Base-by-base conservation (phyloP, 1,140 invertebrate genomes). In the Pogonognathellus flavescens region DNA sequence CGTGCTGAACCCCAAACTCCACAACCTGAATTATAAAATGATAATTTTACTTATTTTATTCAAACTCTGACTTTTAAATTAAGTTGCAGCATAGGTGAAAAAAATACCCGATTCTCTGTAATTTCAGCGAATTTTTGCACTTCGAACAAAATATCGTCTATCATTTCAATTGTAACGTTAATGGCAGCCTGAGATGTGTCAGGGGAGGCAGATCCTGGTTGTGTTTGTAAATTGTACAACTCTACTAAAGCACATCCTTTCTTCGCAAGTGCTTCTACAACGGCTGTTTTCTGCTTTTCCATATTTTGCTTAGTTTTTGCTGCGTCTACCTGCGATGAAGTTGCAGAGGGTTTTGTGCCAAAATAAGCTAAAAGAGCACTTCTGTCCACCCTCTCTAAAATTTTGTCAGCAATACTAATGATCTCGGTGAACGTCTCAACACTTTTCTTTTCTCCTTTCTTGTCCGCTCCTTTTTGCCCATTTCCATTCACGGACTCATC, bases 1-100 rank as follows among this genome's bases (percentile, higher is more conserved):
- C 94, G 90, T 98, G 95, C 94, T 95, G 96, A 50, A 97, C 91
- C 7, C 93, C 93, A 89, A 97, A 95, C 88, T 94, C 93, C 49
- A 95, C 91, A 9, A 94, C 93, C 93, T 95, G 89, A 84, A 86
- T 85, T 81, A 70, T 60, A 86, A 84, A 70, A 88, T 86, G 82
- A 76, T 59, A 81, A 87, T 84, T 72, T 41, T 1, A 41, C 6
- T 41, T 41, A 41, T 41, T 41, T 41, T 41, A 41, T 41, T 6
- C 6, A 41, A 3, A 41, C 53, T 87, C 85, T 86, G 18, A 60
- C 62, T 57, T 76, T 80, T 81, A n/a, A n/a, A n/a, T n/a, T n/a
- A n/a, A n/a, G n/a, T n/a, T n/a, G n/a, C 49, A n/a, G 72, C 11
- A 72, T 55, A 86, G 31, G 16, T 53, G 41, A 50, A 55, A 83